Base-by-base conservation (phyloP, 2,888 invertebrate genomes). In the Nemotelus nigrinus region DNA sequence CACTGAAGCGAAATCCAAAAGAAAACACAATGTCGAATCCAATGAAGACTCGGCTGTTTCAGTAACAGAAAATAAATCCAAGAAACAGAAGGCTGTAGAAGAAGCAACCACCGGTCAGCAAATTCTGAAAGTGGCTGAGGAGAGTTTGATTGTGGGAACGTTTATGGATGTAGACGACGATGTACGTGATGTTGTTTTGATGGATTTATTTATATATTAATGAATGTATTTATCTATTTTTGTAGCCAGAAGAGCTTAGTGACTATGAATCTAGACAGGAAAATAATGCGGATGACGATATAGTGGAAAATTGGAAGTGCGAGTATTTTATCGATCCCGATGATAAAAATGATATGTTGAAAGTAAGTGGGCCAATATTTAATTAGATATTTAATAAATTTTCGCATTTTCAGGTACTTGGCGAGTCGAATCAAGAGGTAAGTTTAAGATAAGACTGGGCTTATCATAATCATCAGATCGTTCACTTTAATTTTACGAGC, bases 241-340 rank as follows among this genome's bases (percentile, higher is more conserved):
- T 6, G 7, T 7, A 53, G 53, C 6, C 10, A 10, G 53, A 53
- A 53, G 53, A 53, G 10, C 53, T 10, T 6, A 25, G 25, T 25
- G 7, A 53, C 53, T 1, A 53, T n/a, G 58, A 58, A 5, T n/a
- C 25, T 5, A 25, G 25, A 58, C 58, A 58, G 25, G 4, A 7
- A 5, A 4, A 6, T 5, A 58, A 1, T 5, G 48, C 8, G 8
- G 50, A 48, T 2, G 68, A 68, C 3, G 50, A 25, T 7, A 8
- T 3, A 7, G 47, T 1, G 3, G 68, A 48, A 7, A 50, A 68
- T 6, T 68, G 68, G 68, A 53, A 10, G 3, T 68, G 68, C 41
- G 68, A 68, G 25, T 68, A 68, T 41, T 68, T 39, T 10, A 68
- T 68, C 39, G 53, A 8, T 4, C 7, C 68, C 6, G 68, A 68